Evolutionary conservation across 1,140 invertebrate genomes (phyloP), one percentile per base, ranked within the genome.

Genomic region (Drosophila neocordata): DNA sequence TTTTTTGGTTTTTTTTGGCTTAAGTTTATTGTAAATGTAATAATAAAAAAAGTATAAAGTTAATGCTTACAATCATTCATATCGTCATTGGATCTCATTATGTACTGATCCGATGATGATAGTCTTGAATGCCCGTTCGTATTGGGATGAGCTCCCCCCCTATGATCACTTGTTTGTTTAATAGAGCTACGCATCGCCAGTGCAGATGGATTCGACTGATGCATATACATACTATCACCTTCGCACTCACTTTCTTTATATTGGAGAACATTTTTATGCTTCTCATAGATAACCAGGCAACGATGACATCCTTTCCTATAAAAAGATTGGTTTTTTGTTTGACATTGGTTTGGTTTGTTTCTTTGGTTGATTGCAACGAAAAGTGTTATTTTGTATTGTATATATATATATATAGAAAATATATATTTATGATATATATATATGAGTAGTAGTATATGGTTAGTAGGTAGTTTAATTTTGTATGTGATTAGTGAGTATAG

Each of bases 191-290:
- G 91, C 90, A 92, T 92, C 89, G 91, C 79, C 91, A 92, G 80
- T 85, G 91, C 90, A 85, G 91, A 91, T 89, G 91, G 91, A 79
- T 92, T 92, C 87, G 90, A 90, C 87, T 92, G 91, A 92, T 92
- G 91, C 90, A 90, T 89, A 90, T 91, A 92, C 91, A 92, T 92
- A 91, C 78, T 92, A 89, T 92, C 91, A 92, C 90, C 91, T 92
- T 92, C 91, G 89, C 92, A 97, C 97, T 97, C 93, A 98, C 97
- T 97, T 95, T 98, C 97, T 96, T 98, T 98, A 93, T 98, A 98
- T 92, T 98, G 97, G 74, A 98, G 93, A 70, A 98, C 96, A 92
- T 98, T 98, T 79, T 94, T 93, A 93, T 98, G 97, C 89, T 97
- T 97, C 92, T 97, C 96, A 90, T 97, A 96, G 91, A 98, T 97